Evolutionary conservation across 2,797 vertebrate genomes (phyloP).

Genomic region (Enteromius viviparus): DNA sequence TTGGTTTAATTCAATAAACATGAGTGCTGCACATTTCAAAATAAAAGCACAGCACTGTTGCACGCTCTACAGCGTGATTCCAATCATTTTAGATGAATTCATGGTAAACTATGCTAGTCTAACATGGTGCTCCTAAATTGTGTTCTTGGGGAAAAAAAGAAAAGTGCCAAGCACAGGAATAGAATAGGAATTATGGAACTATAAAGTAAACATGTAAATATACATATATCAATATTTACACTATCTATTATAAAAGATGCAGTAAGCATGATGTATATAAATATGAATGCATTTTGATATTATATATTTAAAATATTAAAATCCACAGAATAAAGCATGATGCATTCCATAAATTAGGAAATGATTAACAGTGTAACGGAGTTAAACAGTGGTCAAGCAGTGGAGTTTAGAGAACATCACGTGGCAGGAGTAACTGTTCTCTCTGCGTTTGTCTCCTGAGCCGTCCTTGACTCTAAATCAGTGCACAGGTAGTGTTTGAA

Average conservation of each 20-base stretch:
- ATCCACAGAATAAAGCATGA: not conserved
- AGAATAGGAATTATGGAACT: not conserved
- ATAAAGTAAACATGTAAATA: not conserved
- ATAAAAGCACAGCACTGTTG: not conserved
- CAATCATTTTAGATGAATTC: not conserved
- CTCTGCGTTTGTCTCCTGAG: not conserved
- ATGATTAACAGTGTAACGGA: not conserved
- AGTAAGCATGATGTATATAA: not conserved
- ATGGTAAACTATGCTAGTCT: no score
- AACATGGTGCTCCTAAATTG: no score
- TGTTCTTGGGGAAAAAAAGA: not conserved
- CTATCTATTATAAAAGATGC: no score
- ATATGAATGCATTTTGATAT: not conserved
- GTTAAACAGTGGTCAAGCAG: not conserved
- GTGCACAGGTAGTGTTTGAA: not conserved
- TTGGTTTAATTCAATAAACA: not conserved
- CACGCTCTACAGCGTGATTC: no score
- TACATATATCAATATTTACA: not conserved
- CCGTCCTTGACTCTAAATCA: slow-evolving; percentile 36
- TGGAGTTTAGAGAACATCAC: not conserved
- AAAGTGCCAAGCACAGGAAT: not conserved
- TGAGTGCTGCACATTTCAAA: not conserved
- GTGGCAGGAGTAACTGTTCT: not conserved
- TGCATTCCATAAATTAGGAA: not conserved
- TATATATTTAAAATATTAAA: not conserved